Base-by-base conservation (phyloP, 2,888 invertebrate species). In the Rhagophthalmus giganteus region DNA sequence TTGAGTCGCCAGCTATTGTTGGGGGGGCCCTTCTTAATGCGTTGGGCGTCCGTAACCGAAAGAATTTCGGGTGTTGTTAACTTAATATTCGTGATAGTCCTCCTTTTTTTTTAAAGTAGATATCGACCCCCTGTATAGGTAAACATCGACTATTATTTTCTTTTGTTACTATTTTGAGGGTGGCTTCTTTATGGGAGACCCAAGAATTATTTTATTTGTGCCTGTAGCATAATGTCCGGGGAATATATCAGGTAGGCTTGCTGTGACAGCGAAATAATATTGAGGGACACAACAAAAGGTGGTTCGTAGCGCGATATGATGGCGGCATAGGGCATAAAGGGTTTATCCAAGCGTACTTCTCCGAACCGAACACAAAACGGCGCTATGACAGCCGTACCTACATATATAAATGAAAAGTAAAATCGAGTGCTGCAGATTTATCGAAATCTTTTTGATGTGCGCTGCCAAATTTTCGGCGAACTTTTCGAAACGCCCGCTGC, bases 211-310 rank as follows among this genome's bases (percentile, higher is more conserved):
- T 37, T 35, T 44, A 39, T 44, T 38, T 50, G 38, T 45, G 44
- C 38, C 20, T 39, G 12, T 20, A n/a, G n/a, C n/a, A 50, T 28
- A 38, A 28, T 45, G 44, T 38, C 50, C 42, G 25, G 25, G 13
- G 35, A 27, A 54, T 54, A 54, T 47, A 54, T 54, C 53, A 54
- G 48, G 48, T 48, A 48, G 50, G 47, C 54, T 49, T 55, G 57
- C 45, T 52, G 45, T 56, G 59, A 55, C 56, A 57, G 53, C 57
- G 44, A 55, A 54, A 54, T 59, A 59, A 59, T 59, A 55, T 59
- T 47, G 56, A 50, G 58, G 57, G 59, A 52, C 35, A 48, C 31
- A 50, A 59, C 59, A 59, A 59, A 59, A 59, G 59, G 57, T 55
- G 57, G 52, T 52, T 44, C 44, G 45, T 40, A 46, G 49, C 56